Evolutionary conservation across 2,888 invertebrate species (phyloP).

Genomic region (Cheilosia urbana): DNA sequence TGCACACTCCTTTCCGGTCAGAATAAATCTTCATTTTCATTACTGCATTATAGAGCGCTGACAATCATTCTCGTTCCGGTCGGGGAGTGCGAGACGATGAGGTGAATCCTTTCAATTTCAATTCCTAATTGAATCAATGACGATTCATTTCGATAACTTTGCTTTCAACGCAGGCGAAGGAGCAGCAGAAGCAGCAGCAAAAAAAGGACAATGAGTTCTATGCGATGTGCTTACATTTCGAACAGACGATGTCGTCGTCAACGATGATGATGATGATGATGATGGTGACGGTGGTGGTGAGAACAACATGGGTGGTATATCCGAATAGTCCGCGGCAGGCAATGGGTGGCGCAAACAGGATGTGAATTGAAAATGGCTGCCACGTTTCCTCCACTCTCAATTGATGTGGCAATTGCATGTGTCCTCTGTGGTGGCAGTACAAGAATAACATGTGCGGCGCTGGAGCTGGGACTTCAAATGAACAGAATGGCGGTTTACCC

Average conservation of each 20-base stretch:
- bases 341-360: constrained; percentile 21
- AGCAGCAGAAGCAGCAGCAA: background rate
- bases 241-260: constrained; percentile 51
- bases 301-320: constrained; percentile 1
- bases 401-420: constrained; percentile 51
- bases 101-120: constrained; percentile 71
- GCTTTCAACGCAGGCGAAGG: constrained; percentile 19
- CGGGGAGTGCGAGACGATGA: constrained; percentile 10
- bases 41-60: constrained; percentile 63
- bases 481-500: background rate
- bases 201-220: constrained; percentile 42
- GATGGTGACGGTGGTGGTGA: constrained; percentile 17
- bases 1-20: constrained; percentile 49
- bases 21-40: constrained; percentile 71
- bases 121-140: constrained; percentile 73
- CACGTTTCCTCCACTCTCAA: constrained; percentile 52
- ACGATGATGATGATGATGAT: constrained; percentile 38
- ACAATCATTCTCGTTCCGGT: constrained; percentile 46
- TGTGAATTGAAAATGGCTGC: constrained; percentile 66
- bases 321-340: background rate
- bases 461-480: background rate
- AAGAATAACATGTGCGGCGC: constrained; percentile 19
- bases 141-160: constrained; percentile 71
- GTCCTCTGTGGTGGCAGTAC: constrained; percentile 17
- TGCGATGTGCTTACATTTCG: constrained; percentile 55